These are phyloP conservation scores for Bagarius yarrelli DNA, from an alignment of 2,113 vertebrate genomes.

Conservation along the genomic window DNA sequence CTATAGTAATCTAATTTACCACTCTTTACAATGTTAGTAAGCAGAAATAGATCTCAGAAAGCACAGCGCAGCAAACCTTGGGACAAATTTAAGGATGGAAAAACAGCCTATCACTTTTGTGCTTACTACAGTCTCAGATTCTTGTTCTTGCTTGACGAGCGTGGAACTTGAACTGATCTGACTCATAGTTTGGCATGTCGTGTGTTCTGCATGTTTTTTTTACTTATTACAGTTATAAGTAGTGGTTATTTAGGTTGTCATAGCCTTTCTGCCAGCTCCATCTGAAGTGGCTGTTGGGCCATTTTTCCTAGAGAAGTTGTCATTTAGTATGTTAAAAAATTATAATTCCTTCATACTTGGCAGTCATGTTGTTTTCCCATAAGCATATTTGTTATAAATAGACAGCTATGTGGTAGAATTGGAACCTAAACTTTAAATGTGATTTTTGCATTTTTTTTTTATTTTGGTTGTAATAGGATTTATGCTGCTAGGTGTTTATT, in stretches of 20 bases:
- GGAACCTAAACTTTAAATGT: not conserved
- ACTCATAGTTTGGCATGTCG: not conserved
- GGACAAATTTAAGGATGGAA: not conserved
- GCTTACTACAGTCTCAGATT: not conserved
- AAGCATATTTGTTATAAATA: not conserved
- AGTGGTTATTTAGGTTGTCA: not conserved
- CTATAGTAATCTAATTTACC: not conserved
- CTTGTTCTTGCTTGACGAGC: not conserved
- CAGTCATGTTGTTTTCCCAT: not conserved
- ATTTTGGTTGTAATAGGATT: not conserved
- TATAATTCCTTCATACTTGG: not conserved
- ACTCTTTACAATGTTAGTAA: not conserved
- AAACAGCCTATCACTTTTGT: not conserved
- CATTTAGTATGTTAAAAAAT: not conserved
- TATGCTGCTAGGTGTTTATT: not conserved
- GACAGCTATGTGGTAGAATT: not conserved
- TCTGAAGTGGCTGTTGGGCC: not conserved
- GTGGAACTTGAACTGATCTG: not conserved
- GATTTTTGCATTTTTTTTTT: not conserved
- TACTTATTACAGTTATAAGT: not conserved
- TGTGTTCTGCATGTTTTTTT: not conserved
- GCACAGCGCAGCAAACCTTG: not conserved
- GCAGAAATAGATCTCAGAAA: not conserved
- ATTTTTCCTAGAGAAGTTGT: not conserved
- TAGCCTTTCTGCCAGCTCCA: not conserved